A percentile compares a stretch with the other conserved stretches of the same genome.
Evolutionary conservation across 2,888 invertebrate genomes (phyloP).

Genomic region (Synergus laeviventris): DNA sequence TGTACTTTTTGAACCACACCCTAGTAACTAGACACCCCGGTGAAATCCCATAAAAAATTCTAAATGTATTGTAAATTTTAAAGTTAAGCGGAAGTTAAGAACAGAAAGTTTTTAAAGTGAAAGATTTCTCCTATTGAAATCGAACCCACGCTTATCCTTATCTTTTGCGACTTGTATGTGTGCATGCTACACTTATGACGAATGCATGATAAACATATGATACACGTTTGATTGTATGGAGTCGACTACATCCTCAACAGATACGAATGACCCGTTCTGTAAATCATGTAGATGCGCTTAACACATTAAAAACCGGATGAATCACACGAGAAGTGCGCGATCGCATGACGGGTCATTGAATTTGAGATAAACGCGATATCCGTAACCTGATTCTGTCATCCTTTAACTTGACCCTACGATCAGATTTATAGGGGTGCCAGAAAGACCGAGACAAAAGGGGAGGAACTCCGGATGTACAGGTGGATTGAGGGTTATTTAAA

Average conservation of each 20-base stretch:
- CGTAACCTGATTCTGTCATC: conserved; percentile 38
- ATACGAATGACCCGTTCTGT: conserved; percentile 17
- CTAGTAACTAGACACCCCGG: no score
- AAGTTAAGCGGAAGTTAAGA: neutral
- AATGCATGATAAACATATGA: neutral
- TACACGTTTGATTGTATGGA: neutral
- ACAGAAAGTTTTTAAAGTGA: conserved; percentile 6
- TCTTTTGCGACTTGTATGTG: conserved; percentile 4
- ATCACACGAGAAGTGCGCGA: conserved; percentile 14
- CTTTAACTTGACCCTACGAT: conserved; percentile 37
- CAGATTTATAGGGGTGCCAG: conserved; percentile 40
- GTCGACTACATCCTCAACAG: neutral
- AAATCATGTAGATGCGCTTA: conserved; percentile 2
- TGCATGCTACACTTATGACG: neutral
- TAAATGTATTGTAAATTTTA: no score
- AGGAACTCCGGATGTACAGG: conserved; percentile 31
- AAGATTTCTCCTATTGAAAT: conserved; percentile 6
- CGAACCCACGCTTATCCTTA: conserved; percentile 26
- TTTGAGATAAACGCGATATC: conserved; percentile 30
- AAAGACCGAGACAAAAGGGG: conserved; percentile 1
- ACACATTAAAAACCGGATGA: conserved; percentile 24
- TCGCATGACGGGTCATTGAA: conserved; percentile 33
- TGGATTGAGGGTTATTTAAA: conserved; percentile 25
- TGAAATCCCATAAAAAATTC: no score
- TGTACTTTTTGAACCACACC: no score